Percentiles rank a stretch among this genome's conserved stretches.
These are phyloP conservation scores for Rallus crepitans DNA, from an alignment of 2,797 vertebrate species.

Conservation along the genomic window DNA sequence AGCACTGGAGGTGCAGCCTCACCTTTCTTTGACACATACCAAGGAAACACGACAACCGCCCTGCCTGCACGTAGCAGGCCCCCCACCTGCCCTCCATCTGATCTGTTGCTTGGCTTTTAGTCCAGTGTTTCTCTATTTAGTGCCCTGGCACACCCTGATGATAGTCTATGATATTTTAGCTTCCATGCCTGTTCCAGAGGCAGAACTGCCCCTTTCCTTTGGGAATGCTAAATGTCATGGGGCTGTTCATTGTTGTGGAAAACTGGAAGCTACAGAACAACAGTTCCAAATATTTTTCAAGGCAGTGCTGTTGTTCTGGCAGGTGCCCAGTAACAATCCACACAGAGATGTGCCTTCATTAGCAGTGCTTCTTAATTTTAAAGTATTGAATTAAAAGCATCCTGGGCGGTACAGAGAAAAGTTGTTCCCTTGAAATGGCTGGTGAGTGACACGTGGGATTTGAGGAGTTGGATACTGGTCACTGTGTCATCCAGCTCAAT, in stretches of 20 bases:
- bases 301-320: background rate
- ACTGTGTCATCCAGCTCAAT: background rate
- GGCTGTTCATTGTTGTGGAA: background rate
- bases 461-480: background rate
- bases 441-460: background rate
- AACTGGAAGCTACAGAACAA: background rate
- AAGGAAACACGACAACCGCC: accelerated
- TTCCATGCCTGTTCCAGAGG: accelerated
- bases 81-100: background rate
- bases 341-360: background rate
- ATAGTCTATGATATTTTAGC: background rate
- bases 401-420: background rate
- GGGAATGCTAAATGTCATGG: background rate
- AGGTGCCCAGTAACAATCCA: background rate
- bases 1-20: too few relatives aligned
- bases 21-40: background rate
- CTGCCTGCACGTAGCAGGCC: accelerated
- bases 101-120: background rate
- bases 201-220: background rate
- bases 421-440: background rate
- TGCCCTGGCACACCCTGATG: background rate
- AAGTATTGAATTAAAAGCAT: background rate
- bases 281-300: background rate
- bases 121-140: background rate
- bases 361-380: background rate